These are phyloP conservation scores for Tupaia tana DNA, from an alignment of 2,113 vertebrate species.

Conservation along the genomic window DNA sequence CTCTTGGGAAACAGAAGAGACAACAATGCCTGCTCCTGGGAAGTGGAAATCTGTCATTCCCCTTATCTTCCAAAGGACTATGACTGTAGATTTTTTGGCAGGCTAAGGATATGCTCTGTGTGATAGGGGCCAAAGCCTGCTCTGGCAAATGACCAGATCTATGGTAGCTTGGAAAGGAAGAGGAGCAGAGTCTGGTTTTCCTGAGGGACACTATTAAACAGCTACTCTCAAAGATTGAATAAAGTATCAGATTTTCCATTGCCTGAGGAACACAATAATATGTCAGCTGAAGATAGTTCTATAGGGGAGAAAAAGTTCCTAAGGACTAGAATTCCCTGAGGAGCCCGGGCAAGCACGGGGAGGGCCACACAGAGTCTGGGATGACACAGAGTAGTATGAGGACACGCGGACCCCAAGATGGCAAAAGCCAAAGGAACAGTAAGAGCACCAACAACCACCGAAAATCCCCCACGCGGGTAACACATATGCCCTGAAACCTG, in stretches of 20 bases:
- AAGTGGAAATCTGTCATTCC: background rate
- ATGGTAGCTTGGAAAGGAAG: background rate
- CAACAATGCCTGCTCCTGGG: fast-evolving
- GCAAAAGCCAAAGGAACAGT: background rate
- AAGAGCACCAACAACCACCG: background rate
- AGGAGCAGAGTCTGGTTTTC: background rate
- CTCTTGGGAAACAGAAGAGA: background rate
- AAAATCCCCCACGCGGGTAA: background rate
- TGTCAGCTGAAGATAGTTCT: background rate
- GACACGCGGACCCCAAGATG: fast-evolving
- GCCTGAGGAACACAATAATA: background rate
- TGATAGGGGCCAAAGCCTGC: background rate
- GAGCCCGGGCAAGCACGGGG: background rate
- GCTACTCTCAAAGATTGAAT: background rate
- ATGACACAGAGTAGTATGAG: background rate
- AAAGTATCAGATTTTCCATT: background rate
- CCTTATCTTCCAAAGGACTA: background rate
- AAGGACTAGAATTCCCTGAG: background rate
- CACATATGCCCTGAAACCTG: background rate
- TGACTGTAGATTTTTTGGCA: background rate
- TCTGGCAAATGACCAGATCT: background rate
- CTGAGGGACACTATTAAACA: background rate
- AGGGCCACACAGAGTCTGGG: too few relatives aligned
- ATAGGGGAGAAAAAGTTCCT: background rate
- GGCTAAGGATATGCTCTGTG: background rate